phyloP scores from a whole-genome alignment of 2,888 invertebrate genomes.

The Marronus borbonicus region DNA sequence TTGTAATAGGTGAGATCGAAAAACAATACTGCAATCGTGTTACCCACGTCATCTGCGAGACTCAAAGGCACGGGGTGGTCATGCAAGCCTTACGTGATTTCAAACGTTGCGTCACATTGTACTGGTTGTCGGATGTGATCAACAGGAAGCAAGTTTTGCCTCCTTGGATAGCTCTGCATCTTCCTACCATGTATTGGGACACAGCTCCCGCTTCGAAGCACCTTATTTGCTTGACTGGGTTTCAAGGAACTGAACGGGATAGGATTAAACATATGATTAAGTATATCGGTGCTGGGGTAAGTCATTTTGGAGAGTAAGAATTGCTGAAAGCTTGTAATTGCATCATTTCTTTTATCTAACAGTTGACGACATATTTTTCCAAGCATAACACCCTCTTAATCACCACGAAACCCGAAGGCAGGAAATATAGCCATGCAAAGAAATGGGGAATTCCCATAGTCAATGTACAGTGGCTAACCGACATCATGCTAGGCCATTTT shows the following conservation, averaged over 20 bases:
- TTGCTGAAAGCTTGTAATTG: background rate
- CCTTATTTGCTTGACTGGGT: constrained; percentile 90
- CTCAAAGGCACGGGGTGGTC: constrained; percentile 91
- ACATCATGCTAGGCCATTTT: constrained; percentile 91
- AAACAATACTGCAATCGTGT: constrained; percentile 87
- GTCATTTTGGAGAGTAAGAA: constrained; percentile 57
- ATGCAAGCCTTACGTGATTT: constrained; percentile 85
- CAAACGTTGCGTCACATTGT: constrained; percentile 84
- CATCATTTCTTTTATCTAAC: constrained; percentile 54
- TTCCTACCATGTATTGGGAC: constrained; percentile 79
- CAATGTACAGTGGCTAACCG: constrained; percentile 94
- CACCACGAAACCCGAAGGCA: constrained; percentile 87
- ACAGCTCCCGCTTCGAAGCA: constrained; percentile 84
- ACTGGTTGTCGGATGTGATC: constrained; percentile 94
- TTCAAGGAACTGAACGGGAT: constrained; percentile 88
- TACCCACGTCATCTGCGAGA: constrained; percentile 93
- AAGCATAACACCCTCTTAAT: constrained; percentile 85
- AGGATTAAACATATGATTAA: constrained; percentile 89
- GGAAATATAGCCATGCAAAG: constrained; percentile 90
- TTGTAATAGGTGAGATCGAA: constrained; percentile 85
- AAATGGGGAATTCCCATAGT: constrained; percentile 95
- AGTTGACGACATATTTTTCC: constrained; percentile 83
- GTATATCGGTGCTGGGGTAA: constrained; percentile 88
- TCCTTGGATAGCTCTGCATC: constrained; percentile 94
- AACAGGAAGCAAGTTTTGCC: constrained; percentile 88